Conservation (phyloP, 2,113 vertebrate genomes). For the Cercocebus atys region DNA sequence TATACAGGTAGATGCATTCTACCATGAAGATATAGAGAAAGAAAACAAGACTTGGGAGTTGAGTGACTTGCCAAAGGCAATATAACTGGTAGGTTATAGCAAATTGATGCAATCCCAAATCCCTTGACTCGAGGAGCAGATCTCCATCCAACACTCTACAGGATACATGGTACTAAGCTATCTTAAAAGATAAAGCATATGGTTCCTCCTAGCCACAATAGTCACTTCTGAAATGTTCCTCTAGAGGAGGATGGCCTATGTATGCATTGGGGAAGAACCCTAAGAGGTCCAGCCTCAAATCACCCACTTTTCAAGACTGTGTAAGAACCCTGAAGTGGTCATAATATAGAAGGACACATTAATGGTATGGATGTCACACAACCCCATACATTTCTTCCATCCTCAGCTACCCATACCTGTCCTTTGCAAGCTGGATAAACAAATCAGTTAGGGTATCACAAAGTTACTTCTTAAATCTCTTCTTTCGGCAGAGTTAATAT, state of each 20-base stretch:
- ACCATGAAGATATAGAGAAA: background rate
- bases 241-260: background rate
- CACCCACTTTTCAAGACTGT: background rate
- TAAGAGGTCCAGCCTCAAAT: background rate
- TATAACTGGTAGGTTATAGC: background rate
- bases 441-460: background rate
- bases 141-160: background rate
- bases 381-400: background rate
- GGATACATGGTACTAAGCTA: background rate
- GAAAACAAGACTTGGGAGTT: background rate
- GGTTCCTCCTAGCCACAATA: background rate
- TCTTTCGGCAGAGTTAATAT: background rate
- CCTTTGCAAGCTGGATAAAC: background rate
- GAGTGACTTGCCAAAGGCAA: background rate
- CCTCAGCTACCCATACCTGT: background rate
- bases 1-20: background rate
- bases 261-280: background rate
- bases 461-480: background rate
- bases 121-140: background rate
- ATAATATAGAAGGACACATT: background rate
- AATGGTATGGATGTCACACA: background rate
- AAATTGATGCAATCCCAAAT: background rate
- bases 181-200: conserved; percentile 4
- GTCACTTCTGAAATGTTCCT: background rate
- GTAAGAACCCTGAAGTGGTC: background rate